Conservation (phyloP, 2,888 invertebrate genomes). For the Dioctria linearis region DNA sequence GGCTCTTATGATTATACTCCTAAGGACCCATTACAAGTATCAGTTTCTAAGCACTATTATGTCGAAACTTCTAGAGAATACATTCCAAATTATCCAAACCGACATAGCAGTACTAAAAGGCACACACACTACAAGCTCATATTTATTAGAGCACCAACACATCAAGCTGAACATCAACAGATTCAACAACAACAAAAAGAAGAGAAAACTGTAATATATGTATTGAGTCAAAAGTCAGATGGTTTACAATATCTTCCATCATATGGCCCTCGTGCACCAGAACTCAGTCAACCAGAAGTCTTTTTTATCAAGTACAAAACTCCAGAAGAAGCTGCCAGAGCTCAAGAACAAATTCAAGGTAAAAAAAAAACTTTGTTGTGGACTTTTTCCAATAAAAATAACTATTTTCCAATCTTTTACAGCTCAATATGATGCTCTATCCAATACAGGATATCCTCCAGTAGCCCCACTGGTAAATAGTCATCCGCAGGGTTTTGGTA, state of each 20-base stretch:
- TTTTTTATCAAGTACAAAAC: slow-evolving; percentile 56
- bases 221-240: slow-evolving; percentile 37
- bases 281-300: slow-evolving; percentile 56
- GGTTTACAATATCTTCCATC: slow-evolving; percentile 36
- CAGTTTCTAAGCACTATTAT: slow-evolving; percentile 26
- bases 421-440: slow-evolving; percentile 32
- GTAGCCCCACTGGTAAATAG: no score
- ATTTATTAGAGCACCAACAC: slow-evolving; percentile 37
- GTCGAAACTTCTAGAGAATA: neutral
- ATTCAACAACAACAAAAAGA: slow-evolving; percentile 38
- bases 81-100: neutral
- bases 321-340: slow-evolving; percentile 54
- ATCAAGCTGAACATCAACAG: slow-evolving; percentile 14
- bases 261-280: slow-evolving; percentile 9
- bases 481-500: no score
- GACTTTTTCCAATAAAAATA: neutral
- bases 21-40: neutral
- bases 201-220: slow-evolving; percentile 52
- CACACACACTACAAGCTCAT: slow-evolving; percentile 40
- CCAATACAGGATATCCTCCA: neutral
- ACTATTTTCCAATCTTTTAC: neutral
- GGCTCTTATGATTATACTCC: neutral
- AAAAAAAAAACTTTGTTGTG: neutral
- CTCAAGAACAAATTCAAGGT: slow-evolving; percentile 58
- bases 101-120: neutral